phyloP scores from a whole-genome alignment of 2,888 invertebrate species.

The Amphimallon solstitiale region DNA sequence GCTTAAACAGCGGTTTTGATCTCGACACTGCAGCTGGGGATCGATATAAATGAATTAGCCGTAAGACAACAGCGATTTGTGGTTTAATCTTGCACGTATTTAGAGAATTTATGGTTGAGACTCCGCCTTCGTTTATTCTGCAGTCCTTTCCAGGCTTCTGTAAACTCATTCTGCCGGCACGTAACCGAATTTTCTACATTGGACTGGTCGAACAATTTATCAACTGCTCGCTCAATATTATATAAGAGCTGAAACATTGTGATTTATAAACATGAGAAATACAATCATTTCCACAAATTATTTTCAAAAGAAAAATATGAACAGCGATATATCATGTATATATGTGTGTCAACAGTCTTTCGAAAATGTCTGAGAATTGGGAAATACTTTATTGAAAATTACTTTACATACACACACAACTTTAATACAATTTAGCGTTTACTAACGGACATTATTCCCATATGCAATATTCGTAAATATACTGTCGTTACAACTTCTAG shows the following conservation, averaged over 20 bases:
- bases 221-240: slow-evolving; percentile 23
- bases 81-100: slow-evolving; percentile 65
- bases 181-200: slow-evolving; percentile 15
- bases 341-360: not conserved
- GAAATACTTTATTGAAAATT: too few species aligned
- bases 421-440: too few species aligned
- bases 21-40: slow-evolving; percentile 41
- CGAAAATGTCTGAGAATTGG: too few species aligned
- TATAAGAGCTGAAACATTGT: slow-evolving; percentile 28
- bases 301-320: slow-evolving; percentile 12
- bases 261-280: slow-evolving; percentile 34
- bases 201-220: slow-evolving; percentile 25
- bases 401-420: too few species aligned
- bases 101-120: slow-evolving; percentile 60
- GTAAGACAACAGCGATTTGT: slow-evolving; percentile 64
- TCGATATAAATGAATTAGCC: slow-evolving; percentile 64
- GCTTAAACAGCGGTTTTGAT: too few species aligned
- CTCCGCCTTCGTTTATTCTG: slow-evolving; percentile 55
- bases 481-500: too few species aligned
- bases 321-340: not conserved
- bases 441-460: too few species aligned
- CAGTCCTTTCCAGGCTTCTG: slow-evolving; percentile 36
- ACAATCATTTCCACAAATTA: slow-evolving; percentile 28
- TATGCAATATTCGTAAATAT: too few species aligned
- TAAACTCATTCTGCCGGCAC: slow-evolving; percentile 4